Percentiles rank a stretch among this genome's conserved stretches.
Evolutionary conservation across 2,797 vertebrate species (phyloP).

Genomic region (Sandelia bainsii): DNA sequence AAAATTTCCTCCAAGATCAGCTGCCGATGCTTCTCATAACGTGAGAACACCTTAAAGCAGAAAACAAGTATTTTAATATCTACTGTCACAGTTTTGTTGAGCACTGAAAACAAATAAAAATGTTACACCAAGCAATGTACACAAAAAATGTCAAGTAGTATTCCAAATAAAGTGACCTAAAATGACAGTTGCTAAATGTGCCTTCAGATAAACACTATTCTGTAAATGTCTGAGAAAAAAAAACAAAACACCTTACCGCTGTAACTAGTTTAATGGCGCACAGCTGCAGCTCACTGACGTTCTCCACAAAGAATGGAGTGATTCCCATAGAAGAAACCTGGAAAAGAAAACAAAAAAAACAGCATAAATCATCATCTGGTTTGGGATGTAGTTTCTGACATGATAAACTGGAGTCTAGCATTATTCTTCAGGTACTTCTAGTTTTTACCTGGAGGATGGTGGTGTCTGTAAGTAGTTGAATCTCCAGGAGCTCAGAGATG

Average conservation of each 20-base stretch:
- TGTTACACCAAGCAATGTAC: not conserved
- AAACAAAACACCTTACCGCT: constrained; percentile 86
- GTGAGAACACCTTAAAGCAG: constrained; percentile 91
- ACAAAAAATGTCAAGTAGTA: not conserved
- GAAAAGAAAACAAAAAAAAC: not conserved
- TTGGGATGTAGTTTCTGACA: not conserved
- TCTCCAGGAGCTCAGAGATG: constrained; percentile 94
- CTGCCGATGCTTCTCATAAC: constrained; percentile 97
- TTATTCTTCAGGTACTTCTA: not conserved
- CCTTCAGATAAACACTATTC: not conserved
- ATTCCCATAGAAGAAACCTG: constrained; percentile 99
- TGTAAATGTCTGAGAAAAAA: not conserved
- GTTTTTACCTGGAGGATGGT: constrained; percentile 94
- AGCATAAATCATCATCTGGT: not conserved
- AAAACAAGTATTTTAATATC: not conserved
- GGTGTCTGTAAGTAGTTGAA: constrained; percentile 97
- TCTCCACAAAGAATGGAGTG: constrained; percentile 99
- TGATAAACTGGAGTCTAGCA: not conserved
- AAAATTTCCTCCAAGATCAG: constrained; percentile 98
- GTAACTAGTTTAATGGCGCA: constrained; percentile 98
- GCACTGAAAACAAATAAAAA: not conserved
- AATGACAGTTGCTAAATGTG: not conserved
- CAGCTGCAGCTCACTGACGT: constrained; percentile 96
- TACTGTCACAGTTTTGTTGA: not conserved
- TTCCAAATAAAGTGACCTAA: not conserved